phyloP scores from a whole-genome alignment of 2,888 invertebrate species.

The Arctia plantaginis region DNA sequence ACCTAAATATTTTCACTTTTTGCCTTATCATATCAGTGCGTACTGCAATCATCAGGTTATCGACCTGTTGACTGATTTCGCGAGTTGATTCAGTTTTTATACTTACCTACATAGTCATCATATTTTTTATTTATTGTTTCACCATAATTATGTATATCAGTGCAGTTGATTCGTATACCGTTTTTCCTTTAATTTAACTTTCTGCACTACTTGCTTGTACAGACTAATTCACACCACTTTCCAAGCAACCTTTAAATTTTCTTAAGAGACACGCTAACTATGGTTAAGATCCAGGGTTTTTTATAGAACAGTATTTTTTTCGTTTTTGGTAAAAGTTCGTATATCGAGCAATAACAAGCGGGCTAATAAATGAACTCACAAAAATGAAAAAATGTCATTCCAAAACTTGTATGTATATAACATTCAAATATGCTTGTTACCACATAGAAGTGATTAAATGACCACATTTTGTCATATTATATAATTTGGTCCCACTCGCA shows the following conservation, averaged over 20 bases:
- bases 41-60: conserved; percentile 41
- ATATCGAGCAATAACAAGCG: background rate
- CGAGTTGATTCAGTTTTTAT: conserved; percentile 5
- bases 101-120: background rate
- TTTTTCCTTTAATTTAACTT: background rate
- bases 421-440: no score
- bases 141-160: background rate
- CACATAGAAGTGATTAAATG: no score
- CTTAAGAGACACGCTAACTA: background rate
- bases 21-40: conserved; percentile 38
- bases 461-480: no score
- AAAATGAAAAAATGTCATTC: background rate
- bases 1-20: conserved; percentile 11
- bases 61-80: conserved; percentile 40
- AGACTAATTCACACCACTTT: background rate
- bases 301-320: no score
- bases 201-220: background rate
- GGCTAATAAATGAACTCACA: background rate
- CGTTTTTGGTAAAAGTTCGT: no score
- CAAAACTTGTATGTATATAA: no score
- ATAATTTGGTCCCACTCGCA: no score
- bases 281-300: background rate
- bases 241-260: background rate
- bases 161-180: background rate
- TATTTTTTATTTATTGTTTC: background rate